Percentiles rank a stretch among this genome's conserved stretches.
Conservation (phyloP, 2,113 vertebrate genomes). For the Salvelinus namaycush region DNA sequence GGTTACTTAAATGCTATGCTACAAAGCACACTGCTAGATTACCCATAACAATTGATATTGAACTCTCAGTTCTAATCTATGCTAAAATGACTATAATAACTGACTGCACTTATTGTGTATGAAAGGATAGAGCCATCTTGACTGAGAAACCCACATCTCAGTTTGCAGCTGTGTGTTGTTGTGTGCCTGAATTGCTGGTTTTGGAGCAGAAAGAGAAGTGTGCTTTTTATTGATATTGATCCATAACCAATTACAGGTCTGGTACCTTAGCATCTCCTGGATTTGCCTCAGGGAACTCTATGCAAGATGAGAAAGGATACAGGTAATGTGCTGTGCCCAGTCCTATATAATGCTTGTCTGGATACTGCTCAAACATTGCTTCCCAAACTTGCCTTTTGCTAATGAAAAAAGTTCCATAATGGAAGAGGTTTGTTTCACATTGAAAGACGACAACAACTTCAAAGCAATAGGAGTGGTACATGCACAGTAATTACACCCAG, state of each 20-base stretch:
- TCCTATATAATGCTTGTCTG: neutral
- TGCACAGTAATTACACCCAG: too few relatives aligned
- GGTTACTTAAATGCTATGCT: neutral
- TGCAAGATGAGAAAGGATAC: neutral
- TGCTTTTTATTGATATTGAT: neutral
- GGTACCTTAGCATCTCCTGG: neutral
- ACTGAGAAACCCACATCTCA: neutral
- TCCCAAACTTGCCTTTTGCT: neutral
- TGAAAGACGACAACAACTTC: neutral
- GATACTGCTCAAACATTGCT: too few relatives aligned
- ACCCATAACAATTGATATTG: neutral
- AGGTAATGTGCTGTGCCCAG: neutral
- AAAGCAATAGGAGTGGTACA: neutral
- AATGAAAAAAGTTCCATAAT: neutral
- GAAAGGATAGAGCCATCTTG: neutral
- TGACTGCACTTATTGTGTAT: neutral
- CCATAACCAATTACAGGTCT: neutral
- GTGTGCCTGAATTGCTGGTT: neutral
- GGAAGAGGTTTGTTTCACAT: neutral
- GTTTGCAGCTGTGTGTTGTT: neutral
- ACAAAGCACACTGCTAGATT: neutral
- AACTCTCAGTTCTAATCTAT: neutral
- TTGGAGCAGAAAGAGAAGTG: neutral
- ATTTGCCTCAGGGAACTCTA: neutral
- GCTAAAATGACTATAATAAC: neutral